phyloP scores from a whole-genome alignment of 2,888 invertebrate species.

The Sepioteuthis lessoniana region DNA sequence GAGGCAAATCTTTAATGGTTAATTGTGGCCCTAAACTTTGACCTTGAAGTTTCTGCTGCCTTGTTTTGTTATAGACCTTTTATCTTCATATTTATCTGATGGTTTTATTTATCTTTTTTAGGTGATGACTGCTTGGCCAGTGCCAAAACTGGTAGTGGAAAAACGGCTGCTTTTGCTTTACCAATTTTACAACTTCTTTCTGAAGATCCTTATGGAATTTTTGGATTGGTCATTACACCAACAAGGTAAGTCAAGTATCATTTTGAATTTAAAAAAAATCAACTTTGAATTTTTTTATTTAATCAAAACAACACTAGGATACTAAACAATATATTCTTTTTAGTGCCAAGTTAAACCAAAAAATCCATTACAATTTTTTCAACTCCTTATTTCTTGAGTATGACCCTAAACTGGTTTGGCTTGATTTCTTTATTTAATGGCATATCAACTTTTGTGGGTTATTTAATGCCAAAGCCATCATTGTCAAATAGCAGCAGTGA shows the following conservation, averaged over 20 bases:
- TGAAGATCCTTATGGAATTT: conserved; percentile 96
- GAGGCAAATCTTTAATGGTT: not conserved
- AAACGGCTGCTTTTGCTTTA: conserved; percentile 96
- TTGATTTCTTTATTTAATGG: too few relatives aligned
- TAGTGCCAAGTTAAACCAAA: too few relatives aligned
- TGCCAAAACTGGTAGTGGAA: conserved; percentile 98
- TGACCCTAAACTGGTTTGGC: too few relatives aligned
- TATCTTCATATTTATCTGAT: too few relatives aligned
- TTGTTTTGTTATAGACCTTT: not conserved
- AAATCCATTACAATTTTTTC: too few relatives aligned
- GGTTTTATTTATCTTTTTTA: conserved; percentile 48
- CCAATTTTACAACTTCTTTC: conserved; percentile 93
- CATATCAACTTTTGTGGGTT: too few relatives aligned
- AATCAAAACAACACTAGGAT: not conserved
- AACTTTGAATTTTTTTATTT: conserved; percentile 38
- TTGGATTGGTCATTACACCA: conserved; percentile 93
- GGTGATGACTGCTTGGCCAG: conserved; percentile 94
- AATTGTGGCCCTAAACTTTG: not conserved
- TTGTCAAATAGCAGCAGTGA: too few relatives aligned
- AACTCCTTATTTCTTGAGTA: too few relatives aligned
- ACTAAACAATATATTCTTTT: not conserved
- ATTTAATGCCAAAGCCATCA: too few relatives aligned
- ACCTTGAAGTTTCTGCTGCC: not conserved
- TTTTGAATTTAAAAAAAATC: too few relatives aligned
- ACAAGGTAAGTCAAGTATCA: conserved; percentile 80